phyloP scores from a whole-genome alignment of 2,113 vertebrate species.

The Neomonachus schauinslandi region DNA sequence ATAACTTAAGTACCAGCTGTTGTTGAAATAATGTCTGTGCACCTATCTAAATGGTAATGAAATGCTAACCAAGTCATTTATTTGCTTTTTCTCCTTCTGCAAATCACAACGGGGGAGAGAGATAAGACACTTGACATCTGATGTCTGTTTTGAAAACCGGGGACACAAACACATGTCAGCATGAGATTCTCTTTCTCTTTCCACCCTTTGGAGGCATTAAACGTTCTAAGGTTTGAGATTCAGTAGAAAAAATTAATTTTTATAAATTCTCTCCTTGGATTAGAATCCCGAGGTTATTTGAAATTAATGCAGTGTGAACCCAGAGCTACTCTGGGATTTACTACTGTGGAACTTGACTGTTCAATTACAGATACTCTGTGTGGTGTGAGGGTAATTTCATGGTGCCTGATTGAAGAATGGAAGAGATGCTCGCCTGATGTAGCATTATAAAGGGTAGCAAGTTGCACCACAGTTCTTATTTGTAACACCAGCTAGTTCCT shows the following conservation, averaged over 20 bases:
- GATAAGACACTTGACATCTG: constrained; percentile 57
- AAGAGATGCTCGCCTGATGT: not conserved
- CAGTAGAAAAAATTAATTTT: constrained; percentile 22
- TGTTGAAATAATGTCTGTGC: constrained; percentile 53
- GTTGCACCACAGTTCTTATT: not conserved
- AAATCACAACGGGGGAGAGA: not conserved
- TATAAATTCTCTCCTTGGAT: constrained; percentile 22
- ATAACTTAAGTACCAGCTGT: not conserved
- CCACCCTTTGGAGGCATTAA: not conserved
- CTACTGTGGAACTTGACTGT: not conserved
- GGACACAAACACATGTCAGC: not conserved
- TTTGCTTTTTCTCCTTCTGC: constrained; percentile 30
- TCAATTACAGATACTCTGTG: not conserved
- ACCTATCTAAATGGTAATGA: constrained; percentile 73
- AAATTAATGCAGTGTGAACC: constrained; percentile 44
- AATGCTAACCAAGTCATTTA: constrained; percentile 55
- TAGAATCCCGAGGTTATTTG: constrained; percentile 14
- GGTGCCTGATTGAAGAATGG: not conserved
- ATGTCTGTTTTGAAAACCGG: constrained; percentile 62
- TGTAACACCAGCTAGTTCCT: not conserved
- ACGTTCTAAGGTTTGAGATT: not conserved
- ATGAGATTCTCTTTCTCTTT: not conserved
- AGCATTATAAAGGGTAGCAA: not conserved
- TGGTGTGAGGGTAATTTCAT: constrained; percentile 43
- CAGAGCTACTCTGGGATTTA: not conserved